These are phyloP conservation scores for Anastrepha ludens DNA, from an alignment of 1,140 invertebrate genomes.

Conservation along the genomic window DNA sequence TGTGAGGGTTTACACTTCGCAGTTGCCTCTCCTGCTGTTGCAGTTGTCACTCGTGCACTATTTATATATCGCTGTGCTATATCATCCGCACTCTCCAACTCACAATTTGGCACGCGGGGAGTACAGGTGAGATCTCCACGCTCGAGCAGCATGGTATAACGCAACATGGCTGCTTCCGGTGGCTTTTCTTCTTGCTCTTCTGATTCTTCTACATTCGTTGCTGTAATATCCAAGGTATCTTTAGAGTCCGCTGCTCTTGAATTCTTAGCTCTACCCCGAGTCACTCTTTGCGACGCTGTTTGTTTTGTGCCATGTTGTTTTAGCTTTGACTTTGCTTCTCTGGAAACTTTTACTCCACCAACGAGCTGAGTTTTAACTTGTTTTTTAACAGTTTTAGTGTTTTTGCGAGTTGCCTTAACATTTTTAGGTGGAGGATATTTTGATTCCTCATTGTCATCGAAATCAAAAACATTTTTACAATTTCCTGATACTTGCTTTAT, in stretches of 20 bases:
- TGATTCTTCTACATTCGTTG: slow-evolving; percentile 14
- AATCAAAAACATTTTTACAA: slow-evolving; percentile 55
- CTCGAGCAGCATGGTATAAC: slow-evolving; percentile 68
- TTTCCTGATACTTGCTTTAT: background rate
- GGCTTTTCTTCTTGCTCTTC: slow-evolving; percentile 61
- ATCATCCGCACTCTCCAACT: slow-evolving; percentile 65
- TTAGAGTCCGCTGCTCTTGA: background rate
- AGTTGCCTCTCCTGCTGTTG: background rate
- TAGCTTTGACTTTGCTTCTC: slow-evolving; percentile 46
- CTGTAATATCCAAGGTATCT: background rate
- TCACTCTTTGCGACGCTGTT: slow-evolving; percentile 7
- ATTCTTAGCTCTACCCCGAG: slow-evolving; percentile 19
- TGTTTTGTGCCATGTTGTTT: background rate
- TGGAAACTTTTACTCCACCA: slow-evolving; percentile 37
- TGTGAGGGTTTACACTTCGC: background rate
- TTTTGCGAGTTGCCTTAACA: slow-evolving; percentile 43
- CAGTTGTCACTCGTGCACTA: slow-evolving; percentile 54
- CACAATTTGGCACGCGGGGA: slow-evolving; percentile 64
- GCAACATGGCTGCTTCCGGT: slow-evolving; percentile 65
- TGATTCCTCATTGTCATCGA: slow-evolving; percentile 62
- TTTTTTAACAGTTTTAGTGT: slow-evolving; percentile 9
- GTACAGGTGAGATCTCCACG: slow-evolving; percentile 67
- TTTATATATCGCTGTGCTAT: slow-evolving; percentile 68
- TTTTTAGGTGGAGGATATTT: slow-evolving; percentile 48
- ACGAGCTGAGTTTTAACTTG: background rate